Evolutionary conservation across 2,113 vertebrate species (phyloP), one percentile per base, ranked within the genome.

Genomic region (Ctenodactylus gundi): DNA sequence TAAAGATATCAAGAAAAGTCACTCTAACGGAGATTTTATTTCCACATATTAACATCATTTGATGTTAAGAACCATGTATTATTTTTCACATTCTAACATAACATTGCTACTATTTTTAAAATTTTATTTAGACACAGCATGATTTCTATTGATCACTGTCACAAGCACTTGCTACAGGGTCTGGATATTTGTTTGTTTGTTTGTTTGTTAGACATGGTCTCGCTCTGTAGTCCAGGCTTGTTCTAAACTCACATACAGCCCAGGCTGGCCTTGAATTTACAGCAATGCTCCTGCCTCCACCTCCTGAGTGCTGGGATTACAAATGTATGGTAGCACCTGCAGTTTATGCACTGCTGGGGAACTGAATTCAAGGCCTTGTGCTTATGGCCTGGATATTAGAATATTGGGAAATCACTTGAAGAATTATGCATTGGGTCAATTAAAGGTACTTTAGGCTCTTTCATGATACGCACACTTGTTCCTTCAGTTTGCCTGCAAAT

Each of bases 1-100:
- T 81, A 83, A 93, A 60, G n/a, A 73, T 27, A 39, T 51, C 9
- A 75, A 73, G 53, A 81, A 82, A 80, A 90, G 20, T 41, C 21
- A 78, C 55, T 88, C 53, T 53, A 64, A 64, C 9, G 51, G 21
- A 90, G 7, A 73, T 62, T 93, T 90, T 90, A 78, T 80, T 57
- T 93, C 46, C 81, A 93, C 39, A 87, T 49, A 65, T 55, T 90
- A 49, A 67, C 46, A n/a, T n/a, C 34, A 91, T n/a, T 78, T 91
- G 46, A 20, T 90, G 36, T 80, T 93, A 72, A 51, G 89, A 41
- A 64, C 67, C 7, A 91, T 18, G 60, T 6, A 46, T 44, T 75
- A 93, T 39, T 96, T 89, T 83, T 85, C 5, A 92, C 8, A 93
- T 62, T 89, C 82, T 73, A 39, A 93, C 68, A 84, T 84, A 53